Conservation (phyloP, 1,140 invertebrate species). For the Drosophila simulans region DNA sequence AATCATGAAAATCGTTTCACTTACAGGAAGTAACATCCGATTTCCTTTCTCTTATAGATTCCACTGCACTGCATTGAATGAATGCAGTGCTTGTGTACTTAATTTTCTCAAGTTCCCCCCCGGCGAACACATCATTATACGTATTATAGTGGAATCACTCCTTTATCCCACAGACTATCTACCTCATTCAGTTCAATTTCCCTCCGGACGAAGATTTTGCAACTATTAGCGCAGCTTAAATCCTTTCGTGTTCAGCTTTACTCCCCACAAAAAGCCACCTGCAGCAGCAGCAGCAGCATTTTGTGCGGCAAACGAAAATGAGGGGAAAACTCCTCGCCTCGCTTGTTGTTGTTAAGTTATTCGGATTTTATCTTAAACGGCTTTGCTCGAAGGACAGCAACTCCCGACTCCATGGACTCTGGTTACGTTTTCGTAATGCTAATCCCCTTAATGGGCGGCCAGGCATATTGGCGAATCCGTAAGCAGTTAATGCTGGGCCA, state of each 20-base stretch:
- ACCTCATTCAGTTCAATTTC: conserved; percentile 33
- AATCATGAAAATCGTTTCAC: neutral
- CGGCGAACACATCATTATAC: conserved; percentile 5
- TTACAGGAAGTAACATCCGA: neutral
- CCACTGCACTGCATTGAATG: neutral
- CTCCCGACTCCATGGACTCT: conserved; percentile 5
- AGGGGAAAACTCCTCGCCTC: conserved; percentile 1
- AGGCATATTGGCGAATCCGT: conserved; percentile 23
- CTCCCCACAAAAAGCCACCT: conserved; percentile 49
- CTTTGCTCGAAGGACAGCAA: conserved; percentile 12
- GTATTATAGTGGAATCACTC: conserved; percentile 7
- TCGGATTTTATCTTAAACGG: conserved; percentile 27
- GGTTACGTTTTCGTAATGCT: conserved; percentile 19
- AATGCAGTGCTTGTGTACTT: conserved; percentile 14
- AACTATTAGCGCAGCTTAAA: conserved; percentile 44
- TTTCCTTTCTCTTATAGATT: neutral
- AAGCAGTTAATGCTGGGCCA: conserved; percentile 18
- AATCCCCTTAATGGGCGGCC: conserved; percentile 51
- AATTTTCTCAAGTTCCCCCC: conserved; percentile 8
- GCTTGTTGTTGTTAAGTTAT: conserved; percentile 38
- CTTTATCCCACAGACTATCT: conserved; percentile 1
- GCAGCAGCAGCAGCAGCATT: conserved; percentile 45
- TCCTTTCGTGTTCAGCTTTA: conserved; percentile 41
- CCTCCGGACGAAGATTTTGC: conserved; percentile 32
- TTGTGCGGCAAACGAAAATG: conserved; percentile 22